phyloP scores from a whole-genome alignment of 2,113 vertebrate genomes.

The Synodontis membranacea region DNA sequence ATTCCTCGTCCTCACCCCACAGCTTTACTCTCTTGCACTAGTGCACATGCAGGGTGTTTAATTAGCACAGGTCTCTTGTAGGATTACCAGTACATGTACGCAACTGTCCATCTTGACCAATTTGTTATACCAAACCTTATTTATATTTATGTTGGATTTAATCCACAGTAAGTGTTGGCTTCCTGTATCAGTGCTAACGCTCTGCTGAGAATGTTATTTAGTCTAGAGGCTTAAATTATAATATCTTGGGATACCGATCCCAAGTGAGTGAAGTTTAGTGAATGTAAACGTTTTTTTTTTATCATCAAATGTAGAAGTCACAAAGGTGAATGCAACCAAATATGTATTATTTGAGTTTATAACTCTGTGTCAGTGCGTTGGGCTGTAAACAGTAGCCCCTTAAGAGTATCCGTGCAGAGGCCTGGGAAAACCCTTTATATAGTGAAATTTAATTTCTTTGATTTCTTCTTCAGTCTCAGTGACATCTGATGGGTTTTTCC shows the following conservation, averaged over 20 bases:
- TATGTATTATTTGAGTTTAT: background rate
- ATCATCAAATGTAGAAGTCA: slow-evolving; percentile 12
- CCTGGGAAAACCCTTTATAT: background rate
- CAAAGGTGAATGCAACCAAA: slow-evolving; percentile 35
- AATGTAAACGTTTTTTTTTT: slow-evolving; percentile 25
- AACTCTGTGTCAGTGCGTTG: background rate
- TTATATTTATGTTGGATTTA: slow-evolving; percentile 43
- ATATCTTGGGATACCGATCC: background rate
- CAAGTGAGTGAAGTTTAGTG: slow-evolving; percentile 3
- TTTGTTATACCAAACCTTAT: slow-evolving; percentile 60
- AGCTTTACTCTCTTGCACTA: slow-evolving; percentile 77
- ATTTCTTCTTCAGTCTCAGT: background rate
- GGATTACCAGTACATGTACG: slow-evolving; percentile 45
- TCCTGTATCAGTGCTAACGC: slow-evolving; percentile 24
- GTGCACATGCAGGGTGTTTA: slow-evolving; percentile 65
- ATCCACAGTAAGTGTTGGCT: slow-evolving; percentile 40
- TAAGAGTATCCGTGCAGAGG: background rate
- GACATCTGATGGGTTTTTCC: background rate
- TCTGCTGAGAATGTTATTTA: background rate
- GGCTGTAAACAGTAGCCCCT: background rate
- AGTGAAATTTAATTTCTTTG: background rate
- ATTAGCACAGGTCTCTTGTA: slow-evolving; percentile 37
- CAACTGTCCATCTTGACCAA: slow-evolving; percentile 41
- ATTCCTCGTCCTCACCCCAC: slow-evolving; percentile 60
- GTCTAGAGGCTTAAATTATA: background rate